Evolutionary conservation across 2,113 vertebrate genomes (phyloP), one percentile per base, ranked within the genome.

Genomic region (Stomatorhinus ivindoensis): DNA sequence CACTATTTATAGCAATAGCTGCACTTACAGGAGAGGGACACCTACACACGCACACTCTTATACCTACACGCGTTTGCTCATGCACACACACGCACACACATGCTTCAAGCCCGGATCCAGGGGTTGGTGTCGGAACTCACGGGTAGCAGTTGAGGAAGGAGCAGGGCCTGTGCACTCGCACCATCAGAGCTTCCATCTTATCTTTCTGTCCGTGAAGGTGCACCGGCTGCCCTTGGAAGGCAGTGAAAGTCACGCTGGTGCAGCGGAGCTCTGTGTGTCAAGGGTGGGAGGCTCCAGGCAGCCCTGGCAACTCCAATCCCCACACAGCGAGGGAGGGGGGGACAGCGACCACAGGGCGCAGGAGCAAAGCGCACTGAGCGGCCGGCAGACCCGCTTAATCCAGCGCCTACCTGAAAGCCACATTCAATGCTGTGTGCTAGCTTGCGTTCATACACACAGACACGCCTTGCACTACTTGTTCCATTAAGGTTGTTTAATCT

Each of bases 171-270:
- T 96, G 93, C 96, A 97, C 95, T 95, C 96, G 95, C 92, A 97
- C 94, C 95, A 95, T 94, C 91, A 97, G 93, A 48, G 97, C 95
- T 95, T 98, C 97, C 97, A 98, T 95, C 73, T 94, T 94, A 94
- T 93, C 94, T 94, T 96, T 94, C 95, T 95, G 90, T 51, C 92
- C 93, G 93, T 96, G 95, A 92, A 97, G 95, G 96, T 97, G 95
- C 93, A 96, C 95, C 93, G 94, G 94, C 94, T 95, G 96, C 96
- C 96, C 97, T 97, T 96, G 91, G 93, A 95, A 94, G 94, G 94
- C 94, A 95, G 92, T 97, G 96, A 96, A 97, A 97, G 97, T 96
- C 97, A 97, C 96, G 96, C 92, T 87, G 92, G 94, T 24, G 93
- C 82, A 92, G 94, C 93, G 84, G 92, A 88, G 91, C 94, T 91